Conservation (phyloP, 2,888 invertebrate species). For the Stenolophus ochropezus region DNA sequence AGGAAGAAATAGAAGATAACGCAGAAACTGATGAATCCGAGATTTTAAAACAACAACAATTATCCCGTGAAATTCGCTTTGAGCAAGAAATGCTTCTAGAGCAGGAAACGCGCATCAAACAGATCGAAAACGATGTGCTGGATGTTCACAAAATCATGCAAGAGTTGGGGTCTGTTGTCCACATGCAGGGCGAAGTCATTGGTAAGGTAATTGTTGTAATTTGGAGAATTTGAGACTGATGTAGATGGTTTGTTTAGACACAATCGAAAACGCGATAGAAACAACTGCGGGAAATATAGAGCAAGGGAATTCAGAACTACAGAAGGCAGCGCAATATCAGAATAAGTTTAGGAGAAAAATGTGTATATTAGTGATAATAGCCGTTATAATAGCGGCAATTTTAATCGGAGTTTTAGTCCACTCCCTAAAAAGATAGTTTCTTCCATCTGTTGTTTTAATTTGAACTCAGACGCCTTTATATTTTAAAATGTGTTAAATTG, state of each 20-base stretch:
- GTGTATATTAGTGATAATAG: constrained; percentile 82
- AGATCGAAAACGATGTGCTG: constrained; percentile 87
- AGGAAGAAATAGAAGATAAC: constrained; percentile 70
- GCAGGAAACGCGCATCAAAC: constrained; percentile 85
- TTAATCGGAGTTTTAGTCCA: constrained; percentile 82
- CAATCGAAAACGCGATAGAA: constrained; percentile 89
- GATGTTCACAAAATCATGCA: constrained; percentile 91
- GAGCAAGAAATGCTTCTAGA: constrained; percentile 88
- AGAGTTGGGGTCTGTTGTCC: constrained; percentile 82
- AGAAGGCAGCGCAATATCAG: constrained; percentile 88
- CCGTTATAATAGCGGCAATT: constrained; percentile 79
- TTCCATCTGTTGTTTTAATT: constrained; percentile 35
- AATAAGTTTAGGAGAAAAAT: constrained; percentile 85
- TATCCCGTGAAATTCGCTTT: constrained; percentile 81
- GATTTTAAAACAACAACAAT: constrained; percentile 71
- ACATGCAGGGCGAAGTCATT: constrained; percentile 82
- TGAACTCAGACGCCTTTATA: constrained; percentile 44
- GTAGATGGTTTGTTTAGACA: constrained; percentile 76
- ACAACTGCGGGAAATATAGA: constrained; percentile 84
- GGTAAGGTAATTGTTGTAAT: constrained; percentile 75
- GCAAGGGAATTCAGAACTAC: constrained; percentile 84
- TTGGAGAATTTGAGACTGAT: not conserved
- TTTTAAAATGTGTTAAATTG: constrained; percentile 28
- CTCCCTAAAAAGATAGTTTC: constrained; percentile 69
- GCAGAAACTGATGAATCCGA: constrained; percentile 71